Evolutionary conservation across 2,888 invertebrate genomes (phyloP).

Genomic region (Nasonia oneida): DNA sequence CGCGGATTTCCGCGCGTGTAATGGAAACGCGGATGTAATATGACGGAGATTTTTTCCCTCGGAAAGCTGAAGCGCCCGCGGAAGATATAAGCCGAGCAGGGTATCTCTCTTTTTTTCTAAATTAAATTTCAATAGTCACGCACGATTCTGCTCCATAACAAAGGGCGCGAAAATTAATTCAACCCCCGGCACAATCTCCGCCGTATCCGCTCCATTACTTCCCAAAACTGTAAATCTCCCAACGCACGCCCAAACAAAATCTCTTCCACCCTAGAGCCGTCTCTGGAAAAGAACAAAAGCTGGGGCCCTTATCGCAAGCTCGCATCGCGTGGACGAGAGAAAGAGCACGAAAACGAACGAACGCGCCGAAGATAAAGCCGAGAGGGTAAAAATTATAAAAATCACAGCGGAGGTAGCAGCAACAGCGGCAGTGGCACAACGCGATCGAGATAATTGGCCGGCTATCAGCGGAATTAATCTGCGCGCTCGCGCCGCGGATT

Average conservation of each 20-base stretch:
- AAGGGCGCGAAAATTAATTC: conserved; percentile 8
- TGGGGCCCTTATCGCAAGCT: conserved; percentile 9
- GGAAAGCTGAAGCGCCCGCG: background rate
- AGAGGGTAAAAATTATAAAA: conserved; percentile 32
- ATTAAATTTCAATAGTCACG: conserved; percentile 8
- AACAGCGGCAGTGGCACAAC: background rate
- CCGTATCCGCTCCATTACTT: background rate
- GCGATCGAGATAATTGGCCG: conserved; percentile 65
- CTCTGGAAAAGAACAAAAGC: conserved; percentile 8
- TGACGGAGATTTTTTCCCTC: background rate
- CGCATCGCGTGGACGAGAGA: conserved; percentile 2
- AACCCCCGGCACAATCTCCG: background rate
- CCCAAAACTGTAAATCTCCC: conserved; percentile 13
- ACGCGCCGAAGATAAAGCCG: conserved; percentile 11
- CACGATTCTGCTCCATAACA: background rate
- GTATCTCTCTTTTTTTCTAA: no score
- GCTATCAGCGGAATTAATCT: conserved; percentile 67
- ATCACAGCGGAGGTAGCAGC: conserved; percentile 2
- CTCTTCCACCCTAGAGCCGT: no score
- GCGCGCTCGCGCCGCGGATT: conserved; percentile 59
- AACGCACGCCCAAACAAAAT: background rate
- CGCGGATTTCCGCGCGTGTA: background rate
- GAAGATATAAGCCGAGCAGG: no score
- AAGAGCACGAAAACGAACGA: conserved; percentile 25
- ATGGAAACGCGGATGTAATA: background rate